These are phyloP conservation scores for Iguana delicatissima DNA, from an alignment of 2,797 vertebrate genomes.

Conservation along the genomic window DNA sequence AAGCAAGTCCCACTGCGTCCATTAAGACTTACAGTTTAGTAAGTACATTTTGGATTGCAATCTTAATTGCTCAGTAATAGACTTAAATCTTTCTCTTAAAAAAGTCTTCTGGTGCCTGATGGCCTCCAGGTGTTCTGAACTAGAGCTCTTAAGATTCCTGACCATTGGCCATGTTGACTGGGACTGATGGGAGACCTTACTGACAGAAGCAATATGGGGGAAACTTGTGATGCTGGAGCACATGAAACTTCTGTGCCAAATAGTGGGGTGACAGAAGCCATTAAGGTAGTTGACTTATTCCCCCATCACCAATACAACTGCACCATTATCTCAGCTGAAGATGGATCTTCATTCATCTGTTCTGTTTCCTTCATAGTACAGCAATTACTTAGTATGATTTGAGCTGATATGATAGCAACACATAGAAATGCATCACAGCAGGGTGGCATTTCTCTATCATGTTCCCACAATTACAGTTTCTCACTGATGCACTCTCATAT, in stretches of 20 bases:
- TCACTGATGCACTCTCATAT: slow-evolving; percentile 1
- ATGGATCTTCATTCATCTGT: neutral
- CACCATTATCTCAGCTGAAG: neutral
- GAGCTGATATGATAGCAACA: neutral
- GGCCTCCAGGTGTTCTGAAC: neutral
- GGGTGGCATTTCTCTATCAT: slow-evolving; percentile 2
- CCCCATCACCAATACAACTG: neutral
- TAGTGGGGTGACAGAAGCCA: neutral
- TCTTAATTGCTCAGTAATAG: neutral
- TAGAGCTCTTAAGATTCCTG: neutral
- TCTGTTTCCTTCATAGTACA: slow-evolving; percentile 3
- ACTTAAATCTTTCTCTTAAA: neutral
- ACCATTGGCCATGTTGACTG: neutral
- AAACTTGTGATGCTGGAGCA: accelerated
- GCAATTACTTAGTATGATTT: neutral
- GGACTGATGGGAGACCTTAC: neutral
- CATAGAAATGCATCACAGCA: neutral
- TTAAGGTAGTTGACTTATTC: neutral
- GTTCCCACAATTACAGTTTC: slow-evolving; percentile 14
- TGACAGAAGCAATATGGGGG: neutral
- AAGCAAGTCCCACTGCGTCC: neutral
- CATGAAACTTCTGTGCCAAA: neutral
- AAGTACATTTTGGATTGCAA: neutral
- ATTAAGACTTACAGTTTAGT: neutral
- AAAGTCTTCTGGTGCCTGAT: neutral